phyloP scores from a whole-genome alignment of 64 coral and sea anemone genomes.

The Porites australiensis region DNA sequence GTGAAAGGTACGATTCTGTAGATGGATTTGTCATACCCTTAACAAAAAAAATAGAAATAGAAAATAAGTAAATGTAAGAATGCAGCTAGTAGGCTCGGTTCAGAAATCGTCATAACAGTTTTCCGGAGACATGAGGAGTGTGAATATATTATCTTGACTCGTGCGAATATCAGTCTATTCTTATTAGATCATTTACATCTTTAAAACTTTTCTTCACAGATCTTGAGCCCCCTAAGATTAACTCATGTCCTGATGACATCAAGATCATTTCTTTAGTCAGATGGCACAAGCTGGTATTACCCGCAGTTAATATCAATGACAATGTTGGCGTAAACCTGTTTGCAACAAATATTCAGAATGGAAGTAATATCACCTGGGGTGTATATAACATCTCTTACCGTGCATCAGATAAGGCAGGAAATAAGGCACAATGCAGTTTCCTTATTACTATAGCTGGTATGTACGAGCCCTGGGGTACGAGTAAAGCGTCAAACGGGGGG shows the following conservation, averaged over 20 bases:
- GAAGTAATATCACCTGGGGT: slow-evolving; percentile 49
- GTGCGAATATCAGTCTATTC: neutral
- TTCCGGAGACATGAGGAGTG: too few species aligned
- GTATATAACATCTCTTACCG: slow-evolving; percentile 14
- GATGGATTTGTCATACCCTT: too few species aligned
- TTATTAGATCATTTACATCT: too few species aligned
- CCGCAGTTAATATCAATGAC: slow-evolving; percentile 23
- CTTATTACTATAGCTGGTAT: slow-evolving; percentile 28
- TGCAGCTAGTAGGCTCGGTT: too few species aligned
- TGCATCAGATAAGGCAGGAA: slow-evolving; percentile 39
- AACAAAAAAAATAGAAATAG: too few species aligned
- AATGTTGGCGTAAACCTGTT: slow-evolving; percentile 39
- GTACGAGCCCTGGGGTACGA: neutral
- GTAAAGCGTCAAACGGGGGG: too few species aligned
- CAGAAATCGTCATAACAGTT: too few species aligned
- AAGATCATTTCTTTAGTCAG: neutral
- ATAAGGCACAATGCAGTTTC: slow-evolving; percentile 37
- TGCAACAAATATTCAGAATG: slow-evolving; percentile 25
- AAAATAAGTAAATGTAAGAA: too few species aligned
- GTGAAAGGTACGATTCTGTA: slow-evolving; percentile 30
- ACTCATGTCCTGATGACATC: neutral
- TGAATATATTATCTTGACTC: neutral
- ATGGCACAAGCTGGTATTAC: neutral
- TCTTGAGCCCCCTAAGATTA: slow-evolving; percentile 11
- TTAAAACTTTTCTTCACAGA: slow-evolving; percentile 4